Conservation (phyloP, 1,140 invertebrate genomes). For the Drosophila insularis region DNA sequence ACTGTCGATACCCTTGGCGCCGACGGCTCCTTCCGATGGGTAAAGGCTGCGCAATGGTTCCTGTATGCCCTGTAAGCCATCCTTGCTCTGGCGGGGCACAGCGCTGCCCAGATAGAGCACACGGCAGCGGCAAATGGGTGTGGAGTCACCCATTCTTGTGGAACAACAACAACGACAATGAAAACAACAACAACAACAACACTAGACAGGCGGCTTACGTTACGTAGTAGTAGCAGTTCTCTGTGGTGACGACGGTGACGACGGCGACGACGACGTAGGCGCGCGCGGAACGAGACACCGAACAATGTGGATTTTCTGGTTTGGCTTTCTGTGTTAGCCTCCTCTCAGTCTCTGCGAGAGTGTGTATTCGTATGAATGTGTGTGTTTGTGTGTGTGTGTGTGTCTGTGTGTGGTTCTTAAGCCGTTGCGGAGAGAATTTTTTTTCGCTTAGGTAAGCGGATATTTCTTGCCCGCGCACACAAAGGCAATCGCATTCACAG, state of each 20-base stretch:
- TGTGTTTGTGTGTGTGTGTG: slow-evolving; percentile 33
- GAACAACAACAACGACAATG: slow-evolving; percentile 1
- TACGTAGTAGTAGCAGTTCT: not conserved
- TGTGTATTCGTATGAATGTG: slow-evolving; percentile 11
- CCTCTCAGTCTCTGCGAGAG: slow-evolving; percentile 32
- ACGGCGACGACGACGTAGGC: slow-evolving; percentile 11
- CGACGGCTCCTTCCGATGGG: slow-evolving; percentile 89
- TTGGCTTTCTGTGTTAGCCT: slow-evolving; percentile 73
- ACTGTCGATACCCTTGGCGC: slow-evolving; percentile 96
- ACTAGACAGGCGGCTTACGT: slow-evolving; percentile 38
- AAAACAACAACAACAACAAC: not conserved
- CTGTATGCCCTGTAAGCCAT: slow-evolving; percentile 98
- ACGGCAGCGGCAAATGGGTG: slow-evolving; percentile 96
- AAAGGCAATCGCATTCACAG: slow-evolving; percentile 49
- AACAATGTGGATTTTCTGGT: slow-evolving; percentile 81
- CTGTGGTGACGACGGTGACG: slow-evolving; percentile 14
- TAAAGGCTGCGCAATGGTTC: slow-evolving; percentile 98
- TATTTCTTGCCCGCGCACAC: slow-evolving; percentile 59
- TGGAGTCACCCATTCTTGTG: slow-evolving; percentile 85
- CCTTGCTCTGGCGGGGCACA: slow-evolving; percentile 98
- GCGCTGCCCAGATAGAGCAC: slow-evolving; percentile 99
- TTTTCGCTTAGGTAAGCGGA: slow-evolving; percentile 73
- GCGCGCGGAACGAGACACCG: slow-evolving; percentile 29
- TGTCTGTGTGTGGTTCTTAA: slow-evolving; percentile 57
- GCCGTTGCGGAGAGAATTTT: slow-evolving; percentile 65